Percentiles rank a stretch among this genome's conserved stretches.
phyloP scores from a whole-genome alignment of 1,140 invertebrate species.

The Mactra quadrangularis region DNA sequence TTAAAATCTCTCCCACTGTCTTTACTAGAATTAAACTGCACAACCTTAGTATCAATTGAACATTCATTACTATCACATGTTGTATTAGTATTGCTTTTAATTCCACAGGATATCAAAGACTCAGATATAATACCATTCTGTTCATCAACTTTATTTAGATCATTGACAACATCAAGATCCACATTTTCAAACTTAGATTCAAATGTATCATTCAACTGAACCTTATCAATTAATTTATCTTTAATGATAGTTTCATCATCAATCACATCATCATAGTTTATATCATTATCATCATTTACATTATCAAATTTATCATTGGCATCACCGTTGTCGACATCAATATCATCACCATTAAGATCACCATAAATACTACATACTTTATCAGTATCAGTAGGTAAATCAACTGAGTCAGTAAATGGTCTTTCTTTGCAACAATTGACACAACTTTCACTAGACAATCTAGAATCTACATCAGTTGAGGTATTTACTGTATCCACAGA shows the following conservation, averaged over 20 bases:
- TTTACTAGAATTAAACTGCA: no score
- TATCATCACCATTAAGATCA: neutral
- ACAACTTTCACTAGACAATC: neutral
- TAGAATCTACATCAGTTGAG: conserved; percentile 9
- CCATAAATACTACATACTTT: neutral
- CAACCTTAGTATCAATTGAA: no score
- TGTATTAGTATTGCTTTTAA: conserved; percentile 25
- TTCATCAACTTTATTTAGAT: neutral
- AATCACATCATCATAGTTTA: neutral
- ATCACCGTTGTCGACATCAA: no score
- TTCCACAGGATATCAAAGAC: conserved; percentile 40
- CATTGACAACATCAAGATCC: neutral
- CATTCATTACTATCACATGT: conserved; percentile 29
- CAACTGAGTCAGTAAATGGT: neutral
- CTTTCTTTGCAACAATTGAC: neutral
- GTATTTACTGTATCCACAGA: conserved; percentile 37
- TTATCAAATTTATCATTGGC: neutral
- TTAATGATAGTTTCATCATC: neutral
- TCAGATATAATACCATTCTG: neutral
- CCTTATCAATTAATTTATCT: conserved; percentile 39
- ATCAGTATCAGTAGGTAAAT: neutral
- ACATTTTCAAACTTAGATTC: conserved; percentile 15
- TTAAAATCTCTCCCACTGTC: neutral
- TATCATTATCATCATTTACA: neutral
- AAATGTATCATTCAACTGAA: conserved; percentile 26